Base-by-base conservation (phyloP, 2,797 vertebrate genomes). In the Kryptolebias ocellatus region DNA sequence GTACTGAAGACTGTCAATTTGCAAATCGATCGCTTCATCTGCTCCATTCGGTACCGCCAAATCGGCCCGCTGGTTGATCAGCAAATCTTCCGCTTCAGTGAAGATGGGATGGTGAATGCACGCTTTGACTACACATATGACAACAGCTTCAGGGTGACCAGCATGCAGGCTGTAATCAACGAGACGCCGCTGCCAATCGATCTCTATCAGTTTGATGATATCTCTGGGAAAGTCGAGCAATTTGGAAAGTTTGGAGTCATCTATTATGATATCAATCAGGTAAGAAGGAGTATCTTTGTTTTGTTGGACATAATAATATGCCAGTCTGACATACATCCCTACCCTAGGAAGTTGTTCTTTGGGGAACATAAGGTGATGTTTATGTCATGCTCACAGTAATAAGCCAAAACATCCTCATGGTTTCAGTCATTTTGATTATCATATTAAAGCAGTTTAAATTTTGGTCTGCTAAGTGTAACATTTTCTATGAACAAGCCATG, bases 151-250 rank as follows among this genome's bases (percentile, higher is more conserved):
- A 93, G 98, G 70, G 97, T 99, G 70, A 99, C 98, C 84, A 99
- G 98, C 91, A 99, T 99, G 98, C 98, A 99, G 87, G 98, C 97
- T 0, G 98, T 99, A 18, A 99, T 99, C 93, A 99, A 99, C 8
- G 98, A 99, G 86, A 99, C 97, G 0, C 98, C 98, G 0, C 78
- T 99, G 81, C 98, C 98, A 16, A 99, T 99, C 28, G 98, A 99
- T 79, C 96, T 99, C 53, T 99, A 99, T 80, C 98, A 99, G 83
- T 99, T 99, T n/a, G 98, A 99, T 2, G 98, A 99, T 56, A 98
- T 99, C 68, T 99, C 98, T 1, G 98, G 98, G 49, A 99, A 99
- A 83, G 96, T 99, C 31, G 98, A 99, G 73, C 98, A 99, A 87
- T 99, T 99, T 74, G 98, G 98, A 50, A 99, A 99, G 87, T 99